Evolutionary conservation across 2,888 invertebrate species (phyloP).

Genomic region (Drosophila demipolita): DNA sequence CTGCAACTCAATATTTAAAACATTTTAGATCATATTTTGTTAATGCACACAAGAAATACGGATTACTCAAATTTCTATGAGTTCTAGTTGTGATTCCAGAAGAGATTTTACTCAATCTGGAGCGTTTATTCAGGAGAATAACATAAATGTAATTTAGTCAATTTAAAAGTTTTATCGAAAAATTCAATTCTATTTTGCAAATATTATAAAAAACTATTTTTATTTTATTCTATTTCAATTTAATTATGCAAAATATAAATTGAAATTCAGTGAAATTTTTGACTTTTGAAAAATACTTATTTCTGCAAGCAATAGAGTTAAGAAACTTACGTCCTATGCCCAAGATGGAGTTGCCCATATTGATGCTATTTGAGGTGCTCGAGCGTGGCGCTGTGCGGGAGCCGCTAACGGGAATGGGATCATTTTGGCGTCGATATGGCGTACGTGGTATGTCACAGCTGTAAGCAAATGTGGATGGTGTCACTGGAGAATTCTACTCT

Average conservation of each 20-base stretch:
- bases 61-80: background rate
- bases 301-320: no score
- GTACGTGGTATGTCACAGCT: conserved; percentile 93
- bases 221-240: no score
- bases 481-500: background rate
- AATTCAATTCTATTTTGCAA: background rate
- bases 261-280: background rate
- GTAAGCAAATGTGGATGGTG: background rate
- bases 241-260: background rate
- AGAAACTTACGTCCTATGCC: conserved; percentile 79
- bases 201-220: no score
- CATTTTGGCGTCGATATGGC: conserved; percentile 88
- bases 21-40: background rate
- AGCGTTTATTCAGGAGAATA: no score
- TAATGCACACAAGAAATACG: background rate
- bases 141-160: background rate
- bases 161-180: background rate
- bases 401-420: conserved; percentile 84
- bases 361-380: conserved; percentile 84
- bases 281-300: background rate
- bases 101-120: no score
- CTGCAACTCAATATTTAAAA: background rate
- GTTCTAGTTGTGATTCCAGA: background rate
- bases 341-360: conserved; percentile 84
- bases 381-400: conserved; percentile 88